Evolutionary conservation across 2,113 vertebrate species (phyloP), one percentile per base, ranked within the genome.

Genomic region (Coregonus clupeaformis): DNA sequence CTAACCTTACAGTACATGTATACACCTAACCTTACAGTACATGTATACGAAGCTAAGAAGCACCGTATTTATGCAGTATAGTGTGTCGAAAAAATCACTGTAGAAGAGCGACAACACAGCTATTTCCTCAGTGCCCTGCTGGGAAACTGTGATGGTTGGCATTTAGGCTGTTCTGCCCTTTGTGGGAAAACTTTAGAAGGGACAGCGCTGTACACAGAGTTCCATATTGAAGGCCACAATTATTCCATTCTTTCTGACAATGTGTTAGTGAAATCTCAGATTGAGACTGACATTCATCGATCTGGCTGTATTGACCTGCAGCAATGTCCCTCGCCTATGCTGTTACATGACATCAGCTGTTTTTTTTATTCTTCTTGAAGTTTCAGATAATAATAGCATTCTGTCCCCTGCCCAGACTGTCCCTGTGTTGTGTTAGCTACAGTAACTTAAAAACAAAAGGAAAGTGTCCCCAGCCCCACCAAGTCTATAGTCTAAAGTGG

Each of bases 291-390:
- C 91, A 90, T 86, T 74, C 73, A 67, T 67, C 65, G 30, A 76
- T 75, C 74, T 83, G 87, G 83, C 87, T 86, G 84, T 81, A 79
- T 78, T 90, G 89, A 89, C 86, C 88, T 83, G 86, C 80, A 89
- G 88, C 75, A 72, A 83, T 84, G 76, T 60, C 81, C 49, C 77
- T 82, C 65, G 82, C 45, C 69, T 66, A 69, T 3, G 24, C 1
- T 11, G 69, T 89, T 78, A 82, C 79, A 82, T 81, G 84, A 73
- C 84, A 66, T 84, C 64, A 80, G 78, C 85, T 80, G 84, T 81
- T 64, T 62, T 42, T 6, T n/a, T 1, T 27, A 27, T 64, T 73
- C 29, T 24, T 69, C n/a, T 60, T 47, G 24, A 47, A 73, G 22
- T 63, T 32, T 49, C 57, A 24, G 59, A 57, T 60, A 73, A 59